Evolutionary conservation across 2,888 invertebrate genomes (phyloP), one percentile per base, ranked within the genome.

Genomic region (Opisthograptis luteolata): DNA sequence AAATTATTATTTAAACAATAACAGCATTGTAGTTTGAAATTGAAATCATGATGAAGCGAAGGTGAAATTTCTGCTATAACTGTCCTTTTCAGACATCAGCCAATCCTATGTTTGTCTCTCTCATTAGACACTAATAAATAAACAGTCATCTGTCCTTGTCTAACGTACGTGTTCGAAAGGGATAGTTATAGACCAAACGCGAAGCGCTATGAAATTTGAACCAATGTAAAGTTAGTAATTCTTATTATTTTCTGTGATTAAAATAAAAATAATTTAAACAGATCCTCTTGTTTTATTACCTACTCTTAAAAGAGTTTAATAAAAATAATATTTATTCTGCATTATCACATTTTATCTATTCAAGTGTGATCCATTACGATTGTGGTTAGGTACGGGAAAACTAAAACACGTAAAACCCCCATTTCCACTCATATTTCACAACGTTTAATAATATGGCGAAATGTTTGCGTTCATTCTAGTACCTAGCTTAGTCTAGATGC

Each of bases 391-490:
- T 22, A 2, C 17, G 17, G 17, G 17, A 17, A 17, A 22, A 8
- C 24, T 27, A 9, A 27, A 27, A 2, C 25, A 27, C 8, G 13
- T 14, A 24, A 19, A 36, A 35, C 10, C 15, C 27, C n/a, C 7
- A 3, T 22, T 24, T 13, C 8, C 22, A 6, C 36, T 9, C 17
- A 12, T 28, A 47, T 57, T 54, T 58, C 59, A 43, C 62, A 58
- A 60, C 36, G 47, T 62, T 53, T 34, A 27, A 39, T 46, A 60
- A 64, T 37, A 36, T 50, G 43, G 39, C 43, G 55, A 27, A 59
- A 64, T 36, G 25, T 42, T 30, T 31, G 6, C 22, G 36, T 42
- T 22, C n/a, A n/a, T n/a, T 36, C 20, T 42, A 40, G 14, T 22
- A 4, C n/a, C 1, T 31, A 31, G 24, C 17, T 24, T 25, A 22